These are phyloP conservation scores for Phengaris arion DNA, from an alignment of 2,888 invertebrate species.

Conservation along the genomic window DNA sequence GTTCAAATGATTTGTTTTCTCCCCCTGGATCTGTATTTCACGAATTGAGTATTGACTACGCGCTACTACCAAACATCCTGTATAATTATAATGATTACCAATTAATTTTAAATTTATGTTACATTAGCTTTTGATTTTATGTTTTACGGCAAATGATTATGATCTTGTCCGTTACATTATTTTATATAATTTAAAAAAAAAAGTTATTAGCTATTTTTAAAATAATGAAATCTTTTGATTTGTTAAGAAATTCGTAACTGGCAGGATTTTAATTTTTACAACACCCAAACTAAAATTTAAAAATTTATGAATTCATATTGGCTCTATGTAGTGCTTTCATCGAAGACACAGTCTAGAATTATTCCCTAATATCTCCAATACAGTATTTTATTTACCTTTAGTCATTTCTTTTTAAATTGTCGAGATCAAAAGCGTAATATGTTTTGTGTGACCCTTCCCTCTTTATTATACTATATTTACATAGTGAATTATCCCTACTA, in stretches of 20 bases:
- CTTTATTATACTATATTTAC: no score
- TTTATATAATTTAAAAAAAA: neutral
- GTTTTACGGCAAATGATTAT: neutral
- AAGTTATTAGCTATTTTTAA: neutral
- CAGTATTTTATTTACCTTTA: no score
- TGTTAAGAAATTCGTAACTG: neutral
- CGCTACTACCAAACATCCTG: no score
- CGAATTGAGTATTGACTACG: no score
- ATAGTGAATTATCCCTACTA: no score
- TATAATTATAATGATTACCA: neutral
- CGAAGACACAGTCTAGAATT: neutral
- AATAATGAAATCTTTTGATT: neutral
- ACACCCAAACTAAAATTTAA: constrained; percentile 7
- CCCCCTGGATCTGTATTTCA: no score
- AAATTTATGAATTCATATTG: constrained; percentile 12
- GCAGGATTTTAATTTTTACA: neutral
- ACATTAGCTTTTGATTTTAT: neutral
- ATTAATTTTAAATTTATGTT: neutral
- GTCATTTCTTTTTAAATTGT: no score
- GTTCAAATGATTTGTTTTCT: no score
- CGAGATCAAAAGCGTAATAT: neutral
- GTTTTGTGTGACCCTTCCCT: neutral
- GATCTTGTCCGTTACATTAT: neutral
- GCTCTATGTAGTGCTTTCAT: constrained; percentile 36
- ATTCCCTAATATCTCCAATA: neutral